Percentiles rank a stretch among this genome's conserved stretches.
Conservation (phyloP, 2,113 vertebrate genomes). For the Fukomys damarensis region DNA sequence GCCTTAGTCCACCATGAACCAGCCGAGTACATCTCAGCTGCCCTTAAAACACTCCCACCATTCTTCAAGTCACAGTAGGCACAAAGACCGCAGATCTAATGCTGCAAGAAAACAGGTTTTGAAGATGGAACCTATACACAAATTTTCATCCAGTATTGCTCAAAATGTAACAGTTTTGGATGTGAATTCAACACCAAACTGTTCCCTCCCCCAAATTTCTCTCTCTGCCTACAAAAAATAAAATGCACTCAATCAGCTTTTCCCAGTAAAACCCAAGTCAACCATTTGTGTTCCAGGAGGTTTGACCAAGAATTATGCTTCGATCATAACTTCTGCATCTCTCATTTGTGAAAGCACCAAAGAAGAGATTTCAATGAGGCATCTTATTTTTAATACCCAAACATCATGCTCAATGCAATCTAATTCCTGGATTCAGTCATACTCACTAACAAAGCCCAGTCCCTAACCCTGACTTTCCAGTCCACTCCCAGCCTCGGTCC, state of each 20-base stretch:
- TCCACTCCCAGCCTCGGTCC: neutral
- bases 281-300: conserved; percentile 29
- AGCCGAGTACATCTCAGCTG: conserved; percentile 14
- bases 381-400: conserved; percentile 78
- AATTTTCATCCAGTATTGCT: conserved; percentile 42
- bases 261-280: conserved; percentile 18
- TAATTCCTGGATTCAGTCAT: neutral
- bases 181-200: neutral
- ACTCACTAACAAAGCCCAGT: neutral
- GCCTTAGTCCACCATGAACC: neutral
- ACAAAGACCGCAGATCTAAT: conserved; percentile 9
- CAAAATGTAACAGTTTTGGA: neutral
- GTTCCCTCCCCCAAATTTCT: neutral
- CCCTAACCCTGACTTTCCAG: neutral
- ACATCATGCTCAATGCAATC: neutral
- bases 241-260: conserved; percentile 74
- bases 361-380: conserved; percentile 65
- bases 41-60: conserved; percentile 12
- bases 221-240: neutral
- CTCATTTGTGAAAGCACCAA: conserved; percentile 81
- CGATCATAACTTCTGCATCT: conserved; percentile 49
- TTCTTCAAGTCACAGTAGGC: conserved; percentile 35
- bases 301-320: conserved; percentile 54
- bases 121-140: neutral
- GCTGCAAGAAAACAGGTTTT: neutral